phyloP scores from a whole-genome alignment of 1,140 invertebrate species.

The Parasteatoda tepidariorum region DNA sequence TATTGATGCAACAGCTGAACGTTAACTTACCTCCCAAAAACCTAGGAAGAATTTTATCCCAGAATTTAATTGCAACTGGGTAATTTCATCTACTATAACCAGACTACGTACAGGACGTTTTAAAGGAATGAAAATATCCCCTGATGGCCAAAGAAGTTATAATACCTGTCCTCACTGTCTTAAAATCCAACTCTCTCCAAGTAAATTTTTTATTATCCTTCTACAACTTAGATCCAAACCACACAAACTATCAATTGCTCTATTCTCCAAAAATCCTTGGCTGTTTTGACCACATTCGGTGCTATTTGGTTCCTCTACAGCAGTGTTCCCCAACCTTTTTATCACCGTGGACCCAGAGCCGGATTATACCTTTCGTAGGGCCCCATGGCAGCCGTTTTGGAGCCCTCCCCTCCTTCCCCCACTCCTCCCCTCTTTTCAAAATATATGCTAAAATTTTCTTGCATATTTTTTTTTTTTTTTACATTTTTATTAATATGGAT shows the following conservation, averaged over 20 bases:
- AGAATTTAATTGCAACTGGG: neutral
- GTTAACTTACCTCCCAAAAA: neutral
- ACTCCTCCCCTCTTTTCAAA: no score
- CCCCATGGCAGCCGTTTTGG: no score
- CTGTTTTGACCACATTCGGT: no score
- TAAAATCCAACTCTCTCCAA: neutral
- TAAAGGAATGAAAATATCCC: neutral
- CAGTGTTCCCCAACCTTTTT: no score
- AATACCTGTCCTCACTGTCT: neutral
- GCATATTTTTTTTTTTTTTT: no score
- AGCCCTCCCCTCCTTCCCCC: no score
- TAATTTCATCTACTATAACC: neutral
- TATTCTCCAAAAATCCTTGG: neutral
- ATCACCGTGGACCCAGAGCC: no score
- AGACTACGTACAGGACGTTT: neutral
- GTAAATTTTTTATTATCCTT: neutral
- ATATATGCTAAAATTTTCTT: no score
- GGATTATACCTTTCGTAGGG: no score
- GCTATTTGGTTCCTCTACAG: no score
- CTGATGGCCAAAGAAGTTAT: neutral
- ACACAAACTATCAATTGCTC: neutral
- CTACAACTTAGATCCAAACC: no score
- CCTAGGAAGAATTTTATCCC: neutral
- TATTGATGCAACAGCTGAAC: neutral
- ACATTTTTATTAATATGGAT: no score